Evolutionary conservation across 2,888 invertebrate species (phyloP), one percentile per base, ranked within the genome.

Genomic region (Palloptera scutellata): DNA sequence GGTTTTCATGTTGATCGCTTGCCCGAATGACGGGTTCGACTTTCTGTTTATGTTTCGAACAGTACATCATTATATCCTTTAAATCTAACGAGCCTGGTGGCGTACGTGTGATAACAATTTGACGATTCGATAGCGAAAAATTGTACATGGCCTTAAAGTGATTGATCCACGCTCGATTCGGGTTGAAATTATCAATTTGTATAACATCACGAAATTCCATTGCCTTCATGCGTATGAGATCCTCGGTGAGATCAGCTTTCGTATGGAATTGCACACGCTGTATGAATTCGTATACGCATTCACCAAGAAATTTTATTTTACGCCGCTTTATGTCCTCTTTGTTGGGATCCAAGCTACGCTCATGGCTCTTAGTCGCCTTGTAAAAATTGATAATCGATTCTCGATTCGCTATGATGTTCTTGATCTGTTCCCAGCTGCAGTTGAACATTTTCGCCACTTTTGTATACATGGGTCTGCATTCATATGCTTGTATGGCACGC

Each of bases 391-490:
- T 72, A 13, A 83, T 81, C 13, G 80, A 77, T 3, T 78, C 78
- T 1, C 83, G 77, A 68, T 83, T 82, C 4, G 71, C 52, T 0
- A 83, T 73, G 10, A 83, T 81, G 68, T 78, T 83, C 65, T 82
- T 83, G 61, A 83, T 82, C 73, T 83, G 83, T 62, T 83, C 83
- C 79, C 81, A 81, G 66, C 83, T 82, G 63, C 83, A 83, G 57
- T 81, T 81, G 66, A 83, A 83, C 70, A 78, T 80, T 62, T 79
- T 79, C 0, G 83, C 83, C 9, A 83, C 78, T 69, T 81, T 82
- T 51, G 81, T 83, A 63, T 83, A 83, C 77, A 81, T 81, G 3
- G 84, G 84, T 19, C 77, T 72, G 17, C 79, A 76, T 57, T 83
- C 83, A 66, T 82, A 83, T 41, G 82, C 83, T 3, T 78, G 73